Evolutionary conservation across 2,797 vertebrate genomes (phyloP), one percentile per base, ranked within the genome.

Genomic region (Chloroceryle inda): DNA sequence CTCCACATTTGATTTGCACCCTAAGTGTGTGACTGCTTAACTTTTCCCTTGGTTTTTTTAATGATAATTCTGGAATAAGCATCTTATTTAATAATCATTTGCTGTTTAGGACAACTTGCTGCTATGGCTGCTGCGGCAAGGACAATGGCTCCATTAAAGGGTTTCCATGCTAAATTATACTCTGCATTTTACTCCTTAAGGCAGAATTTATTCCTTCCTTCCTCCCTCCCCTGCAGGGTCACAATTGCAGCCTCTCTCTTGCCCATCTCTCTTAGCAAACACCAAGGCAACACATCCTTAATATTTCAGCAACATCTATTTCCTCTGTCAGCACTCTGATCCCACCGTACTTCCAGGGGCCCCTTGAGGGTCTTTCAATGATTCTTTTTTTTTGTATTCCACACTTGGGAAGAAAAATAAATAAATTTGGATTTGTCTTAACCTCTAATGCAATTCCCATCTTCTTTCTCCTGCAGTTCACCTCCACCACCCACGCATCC

Each of bases 271-370:
- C 89, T 90, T 9, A 67, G 47, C 87, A 82, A 92, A 93, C 42
- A 92, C 89, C 94, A 81, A 78, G 89, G 80, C 76, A 91, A 78
- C 83, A 79, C 79, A 61, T 75, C 56, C 94, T 92, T 93, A 79
- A 72, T 95, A 92, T 92, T 96, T 93, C 71, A 87, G 83, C 85
- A 82, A 37, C 89, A 66, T 92, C 89, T 68, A 62, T 93, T 93
- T 82, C 69, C 38, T 63, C 77, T 79, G 85, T 80, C 86, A 79
- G 82, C 91, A 87, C 31, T 91, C 84, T 23, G 52, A 77, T 87
- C 84, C 76, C 45, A 6, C 72, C 2, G 0, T 16, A 37, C 78
- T 87, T 93, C 91, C 86, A 42, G 74, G 69, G 77, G 82, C 84
- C 58, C 23, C 69, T 67, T 20, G 67, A 63, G 84, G 47, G 74